Conservation (phyloP, 1,140 invertebrate genomes). For the Neotoxoptera formosana region DNA sequence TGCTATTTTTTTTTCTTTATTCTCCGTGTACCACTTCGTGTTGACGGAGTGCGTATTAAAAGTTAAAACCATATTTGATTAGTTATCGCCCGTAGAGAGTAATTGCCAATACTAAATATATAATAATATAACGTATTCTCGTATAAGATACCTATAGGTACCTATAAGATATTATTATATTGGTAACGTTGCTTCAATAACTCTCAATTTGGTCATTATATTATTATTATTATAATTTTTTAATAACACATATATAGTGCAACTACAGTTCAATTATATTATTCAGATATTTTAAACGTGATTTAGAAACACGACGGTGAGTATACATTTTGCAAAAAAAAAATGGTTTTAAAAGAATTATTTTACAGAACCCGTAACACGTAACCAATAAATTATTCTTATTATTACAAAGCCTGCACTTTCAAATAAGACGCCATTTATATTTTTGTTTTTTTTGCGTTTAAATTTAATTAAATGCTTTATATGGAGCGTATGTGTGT, state of each 20-base stretch:
- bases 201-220: conserved; percentile 17
- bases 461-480: background rate
- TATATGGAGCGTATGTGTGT: background rate
- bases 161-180: too few relatives aligned
- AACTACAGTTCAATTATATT: background rate
- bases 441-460: background rate
- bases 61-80: conserved; percentile 8
- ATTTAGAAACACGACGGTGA: background rate
- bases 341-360: background rate
- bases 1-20: background rate
- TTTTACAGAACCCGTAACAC: background rate
- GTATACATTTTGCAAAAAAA: background rate
- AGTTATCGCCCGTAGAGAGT: background rate
- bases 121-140: background rate
- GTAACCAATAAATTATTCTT: background rate
- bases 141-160: too few relatives aligned
- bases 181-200: background rate
- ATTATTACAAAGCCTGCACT: background rate
- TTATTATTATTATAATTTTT: background rate
- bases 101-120: background rate
- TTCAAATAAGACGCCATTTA: background rate
- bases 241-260: background rate
- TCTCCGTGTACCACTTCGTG: background rate
- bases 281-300: background rate
- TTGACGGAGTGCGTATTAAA: background rate